A percentile compares a stretch with the other conserved stretches of the same genome.
These are phyloP conservation scores for Papilio aristodemus DNA, from an alignment of 1,140 invertebrate species.

Conservation along the genomic window DNA sequence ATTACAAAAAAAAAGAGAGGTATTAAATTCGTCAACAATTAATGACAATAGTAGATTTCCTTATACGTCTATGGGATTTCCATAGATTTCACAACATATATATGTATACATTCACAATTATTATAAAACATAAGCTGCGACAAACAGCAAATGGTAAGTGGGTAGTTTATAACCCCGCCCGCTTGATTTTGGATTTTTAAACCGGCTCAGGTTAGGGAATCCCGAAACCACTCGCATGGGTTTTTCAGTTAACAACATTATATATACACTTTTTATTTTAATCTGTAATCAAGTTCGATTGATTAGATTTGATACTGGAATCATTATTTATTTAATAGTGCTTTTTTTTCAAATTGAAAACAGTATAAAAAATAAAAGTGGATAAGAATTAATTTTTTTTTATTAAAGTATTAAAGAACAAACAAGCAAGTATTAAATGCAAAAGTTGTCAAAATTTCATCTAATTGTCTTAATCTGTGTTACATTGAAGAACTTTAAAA, in stretches of 20 bases:
- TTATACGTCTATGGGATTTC: constrained; percentile 11
- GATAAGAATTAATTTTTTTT: no score
- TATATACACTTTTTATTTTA: not conserved
- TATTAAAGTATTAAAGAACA: no score
- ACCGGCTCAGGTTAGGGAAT: not conserved
- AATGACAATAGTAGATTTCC: not conserved
- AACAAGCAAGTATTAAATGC: no score
- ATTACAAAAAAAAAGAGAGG: not conserved
- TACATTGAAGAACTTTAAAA: no score
- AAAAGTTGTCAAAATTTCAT: no score
- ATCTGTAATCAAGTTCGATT: not conserved
- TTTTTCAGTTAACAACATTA: not conserved
- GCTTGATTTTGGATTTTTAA: constrained; percentile 1
- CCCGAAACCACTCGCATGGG: not conserved
- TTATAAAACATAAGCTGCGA: not conserved
- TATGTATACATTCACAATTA: not conserved
- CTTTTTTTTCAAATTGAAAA: not conserved
- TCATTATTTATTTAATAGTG: not conserved
- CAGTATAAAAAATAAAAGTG: no score
- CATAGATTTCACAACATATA: not conserved
- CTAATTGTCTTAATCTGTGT: no score
- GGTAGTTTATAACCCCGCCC: not conserved
- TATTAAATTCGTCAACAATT: not conserved
- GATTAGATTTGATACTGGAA: not conserved
- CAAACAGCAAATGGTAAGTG: not conserved